Conservation (phyloP, 2,888 invertebrate genomes). For the Apotomis turbidana region DNA sequence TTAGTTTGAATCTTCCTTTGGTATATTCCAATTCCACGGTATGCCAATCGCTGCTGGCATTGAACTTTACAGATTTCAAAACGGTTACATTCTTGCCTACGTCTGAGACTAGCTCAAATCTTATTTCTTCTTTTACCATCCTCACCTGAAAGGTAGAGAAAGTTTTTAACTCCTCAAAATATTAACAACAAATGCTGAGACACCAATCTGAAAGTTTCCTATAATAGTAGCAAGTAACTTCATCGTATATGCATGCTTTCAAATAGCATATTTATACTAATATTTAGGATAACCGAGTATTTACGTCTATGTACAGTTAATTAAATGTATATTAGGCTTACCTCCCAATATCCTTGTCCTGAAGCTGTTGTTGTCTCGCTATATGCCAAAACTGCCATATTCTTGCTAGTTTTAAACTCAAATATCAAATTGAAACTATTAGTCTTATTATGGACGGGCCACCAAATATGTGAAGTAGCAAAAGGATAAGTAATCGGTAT, state of each 20-base stretch:
- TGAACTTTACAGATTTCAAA: slow-evolving; percentile 91
- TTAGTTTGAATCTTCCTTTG: slow-evolving; percentile 88
- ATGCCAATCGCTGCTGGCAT: slow-evolving; percentile 92
- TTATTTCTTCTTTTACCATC: slow-evolving; percentile 92
- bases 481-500: slow-evolving; percentile 96
- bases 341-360: slow-evolving; percentile 94
- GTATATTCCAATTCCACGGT: slow-evolving; percentile 90
- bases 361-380: slow-evolving; percentile 87
- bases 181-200: background rate
- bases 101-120: slow-evolving; percentile 91
- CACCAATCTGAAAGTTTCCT: too few relatives aligned
- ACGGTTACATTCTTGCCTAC: slow-evolving; percentile 90
- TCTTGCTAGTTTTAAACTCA: slow-evolving; percentile 93
- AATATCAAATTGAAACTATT: slow-evolving; percentile 91
- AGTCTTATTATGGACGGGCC: slow-evolving; percentile 88
- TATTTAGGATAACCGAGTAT: too few relatives aligned
- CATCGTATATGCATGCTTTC: too few relatives aligned
- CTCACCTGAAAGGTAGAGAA: slow-evolving; percentile 82
- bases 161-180: background rate
- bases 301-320: background rate
- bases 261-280: too few relatives aligned
- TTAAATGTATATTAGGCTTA: slow-evolving; percentile 64
- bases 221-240: too few relatives aligned
- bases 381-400: slow-evolving; percentile 93
- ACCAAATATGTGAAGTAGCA: slow-evolving; percentile 95